A percentile compares a stretch with the other conserved stretches of the same genome.
These are phyloP conservation scores for Cacoxenus indagator DNA, from an alignment of 2,888 invertebrate species.

Conservation along the genomic window DNA sequence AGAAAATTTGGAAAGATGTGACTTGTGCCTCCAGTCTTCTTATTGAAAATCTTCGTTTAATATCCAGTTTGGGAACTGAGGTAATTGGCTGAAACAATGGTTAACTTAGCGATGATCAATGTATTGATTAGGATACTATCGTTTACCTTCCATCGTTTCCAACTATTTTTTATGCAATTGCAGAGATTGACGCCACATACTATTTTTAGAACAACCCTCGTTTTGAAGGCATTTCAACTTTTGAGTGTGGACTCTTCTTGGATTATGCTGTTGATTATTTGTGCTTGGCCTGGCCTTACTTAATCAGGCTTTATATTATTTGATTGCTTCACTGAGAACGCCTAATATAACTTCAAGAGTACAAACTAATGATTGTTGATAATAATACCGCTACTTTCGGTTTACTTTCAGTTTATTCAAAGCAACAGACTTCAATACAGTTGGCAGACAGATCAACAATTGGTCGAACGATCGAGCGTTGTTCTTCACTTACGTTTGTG, in stretches of 20 bases:
- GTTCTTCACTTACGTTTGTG: background rate
- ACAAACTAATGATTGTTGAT: background rate
- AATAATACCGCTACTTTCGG: background rate
- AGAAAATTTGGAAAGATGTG: too few relatives aligned
- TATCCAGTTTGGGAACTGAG: too few relatives aligned
- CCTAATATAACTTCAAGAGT: background rate
- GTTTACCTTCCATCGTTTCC: too few relatives aligned
- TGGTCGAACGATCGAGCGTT: background rate
- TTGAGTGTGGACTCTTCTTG: conserved; percentile 50
- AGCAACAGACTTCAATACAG: background rate
- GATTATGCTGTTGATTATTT: background rate
- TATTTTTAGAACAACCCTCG: too few relatives aligned
- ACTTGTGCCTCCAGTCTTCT: too few relatives aligned
- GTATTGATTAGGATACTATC: too few relatives aligned
- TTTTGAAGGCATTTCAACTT: conserved; percentile 52
- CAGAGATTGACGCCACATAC: too few relatives aligned
- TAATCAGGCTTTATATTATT: conserved; percentile 7
- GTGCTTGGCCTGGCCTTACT: background rate
- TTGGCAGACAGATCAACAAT: background rate
- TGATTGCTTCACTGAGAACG: background rate
- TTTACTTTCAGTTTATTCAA: background rate
- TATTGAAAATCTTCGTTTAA: too few relatives aligned
- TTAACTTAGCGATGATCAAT: too few relatives aligned
- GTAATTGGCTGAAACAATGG: too few relatives aligned
- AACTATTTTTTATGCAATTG: too few relatives aligned